phyloP scores from a whole-genome alignment of 2,797 vertebrate genomes.

The Sebastolobus altivelis region DNA sequence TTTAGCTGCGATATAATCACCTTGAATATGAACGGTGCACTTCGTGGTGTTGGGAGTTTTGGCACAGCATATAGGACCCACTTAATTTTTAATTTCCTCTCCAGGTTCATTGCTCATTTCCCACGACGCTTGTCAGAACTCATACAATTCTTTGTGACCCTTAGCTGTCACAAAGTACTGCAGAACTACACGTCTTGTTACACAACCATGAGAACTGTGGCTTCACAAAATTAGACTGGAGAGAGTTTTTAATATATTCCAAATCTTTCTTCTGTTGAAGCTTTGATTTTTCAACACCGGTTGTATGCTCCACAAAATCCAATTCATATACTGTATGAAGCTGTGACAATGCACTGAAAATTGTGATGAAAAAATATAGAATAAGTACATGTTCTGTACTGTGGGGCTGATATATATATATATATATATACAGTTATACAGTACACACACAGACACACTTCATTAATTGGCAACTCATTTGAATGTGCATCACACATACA shows the following conservation, averaged over 20 bases:
- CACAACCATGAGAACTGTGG: neutral
- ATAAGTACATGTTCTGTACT: too few species aligned
- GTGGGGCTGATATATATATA: too few species aligned
- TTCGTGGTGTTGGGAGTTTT: slow-evolving; percentile 42
- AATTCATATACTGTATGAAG: neutral
- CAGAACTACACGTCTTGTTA: slow-evolving; percentile 9
- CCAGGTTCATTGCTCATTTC: slow-evolving; percentile 54
- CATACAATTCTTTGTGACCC: slow-evolving; percentile 52
- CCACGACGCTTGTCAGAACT: slow-evolving; percentile 55
- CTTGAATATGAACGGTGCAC: slow-evolving; percentile 43
- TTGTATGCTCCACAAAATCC: neutral
- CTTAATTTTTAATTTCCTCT: slow-evolving; percentile 73
- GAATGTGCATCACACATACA: too few species aligned
- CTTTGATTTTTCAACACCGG: neutral
- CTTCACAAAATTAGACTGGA: neutral
- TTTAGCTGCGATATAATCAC: slow-evolving; percentile 50
- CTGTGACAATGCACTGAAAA: too few species aligned
- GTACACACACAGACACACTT: too few species aligned
- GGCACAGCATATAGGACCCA: slow-evolving; percentile 34
- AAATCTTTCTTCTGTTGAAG: neutral
- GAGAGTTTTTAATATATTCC: neutral
- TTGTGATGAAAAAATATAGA: too few species aligned
- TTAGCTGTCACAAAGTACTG: slow-evolving; percentile 57
- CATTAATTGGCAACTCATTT: too few species aligned
- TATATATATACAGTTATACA: too few species aligned